Evolutionary conservation across 2,113 vertebrate genomes (phyloP).

Genomic region (Halcyon senegalensis): DNA sequence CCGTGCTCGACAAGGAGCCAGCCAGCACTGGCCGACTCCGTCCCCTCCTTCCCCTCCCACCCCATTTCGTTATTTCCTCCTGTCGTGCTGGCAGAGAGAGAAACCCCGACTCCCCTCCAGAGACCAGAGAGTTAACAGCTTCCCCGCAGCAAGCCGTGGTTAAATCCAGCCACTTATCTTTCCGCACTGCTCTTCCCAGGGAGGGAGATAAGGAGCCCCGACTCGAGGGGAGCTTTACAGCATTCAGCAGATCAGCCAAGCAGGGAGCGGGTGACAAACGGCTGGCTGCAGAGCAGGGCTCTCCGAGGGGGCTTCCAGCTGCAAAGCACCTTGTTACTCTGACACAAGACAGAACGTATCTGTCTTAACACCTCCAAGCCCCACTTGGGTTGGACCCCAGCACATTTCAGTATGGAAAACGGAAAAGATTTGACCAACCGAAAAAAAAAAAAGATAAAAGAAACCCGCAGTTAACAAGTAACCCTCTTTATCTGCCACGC

Average conservation of each 20-base stretch:
- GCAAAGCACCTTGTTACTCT: not conserved
- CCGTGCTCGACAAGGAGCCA: not conserved
- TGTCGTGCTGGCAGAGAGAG: not conserved
- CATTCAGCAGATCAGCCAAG: not conserved
- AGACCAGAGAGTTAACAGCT: not conserved
- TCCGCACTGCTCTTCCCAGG: not conserved
- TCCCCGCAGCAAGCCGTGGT: not conserved
- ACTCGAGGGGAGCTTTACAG: not conserved
- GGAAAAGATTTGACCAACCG: not conserved
- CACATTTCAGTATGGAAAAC: not conserved
- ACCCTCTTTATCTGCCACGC: not conserved
- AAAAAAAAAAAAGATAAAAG: not conserved
- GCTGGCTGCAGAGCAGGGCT: not conserved
- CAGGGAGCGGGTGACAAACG: not conserved
- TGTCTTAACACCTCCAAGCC: not conserved
- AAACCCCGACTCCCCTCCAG: not conserved
- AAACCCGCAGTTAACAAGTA: not conserved
- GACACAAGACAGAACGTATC: not conserved
- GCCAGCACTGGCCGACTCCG: not conserved
- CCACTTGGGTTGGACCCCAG: not conserved
- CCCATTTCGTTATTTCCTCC: not conserved
- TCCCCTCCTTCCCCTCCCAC: not conserved
- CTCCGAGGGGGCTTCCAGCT: not conserved
- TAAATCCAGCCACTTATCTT: conserved; percentile 44
- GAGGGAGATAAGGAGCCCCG: conserved; percentile 44